phyloP scores from a whole-genome alignment of 2,113 vertebrate genomes.

The Syrrhaptes paradoxus region DNA sequence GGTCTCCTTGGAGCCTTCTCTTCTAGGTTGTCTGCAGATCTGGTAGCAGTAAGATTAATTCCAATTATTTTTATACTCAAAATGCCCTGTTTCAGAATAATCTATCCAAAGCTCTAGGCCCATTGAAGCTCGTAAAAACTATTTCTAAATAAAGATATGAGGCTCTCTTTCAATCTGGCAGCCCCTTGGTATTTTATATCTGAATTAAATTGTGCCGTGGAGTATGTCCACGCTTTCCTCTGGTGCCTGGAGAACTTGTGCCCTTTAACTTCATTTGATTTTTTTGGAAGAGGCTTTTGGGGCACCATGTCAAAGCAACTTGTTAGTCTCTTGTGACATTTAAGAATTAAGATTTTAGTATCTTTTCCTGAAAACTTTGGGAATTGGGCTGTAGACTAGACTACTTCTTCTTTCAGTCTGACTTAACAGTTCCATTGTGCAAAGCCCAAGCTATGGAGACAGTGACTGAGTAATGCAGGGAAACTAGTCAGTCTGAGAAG shows the following conservation, averaged over 20 bases:
- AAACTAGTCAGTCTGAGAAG: neutral
- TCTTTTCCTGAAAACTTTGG: neutral
- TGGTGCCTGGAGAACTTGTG: neutral
- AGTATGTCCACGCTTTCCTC: accelerated
- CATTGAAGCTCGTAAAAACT: neutral
- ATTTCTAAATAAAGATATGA: neutral
- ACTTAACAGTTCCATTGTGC: neutral
- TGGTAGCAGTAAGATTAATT: neutral
- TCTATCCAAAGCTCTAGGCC: neutral
- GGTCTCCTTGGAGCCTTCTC: no score
- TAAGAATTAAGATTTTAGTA: neutral
- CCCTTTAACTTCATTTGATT: neutral
- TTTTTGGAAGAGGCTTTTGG: neutral
- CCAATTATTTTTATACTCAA: neutral
- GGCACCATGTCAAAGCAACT: neutral
- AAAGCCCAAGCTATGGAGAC: neutral
- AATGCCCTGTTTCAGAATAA: neutral
- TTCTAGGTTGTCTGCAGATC: neutral
- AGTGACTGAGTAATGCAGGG: neutral
- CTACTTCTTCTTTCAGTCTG: neutral
- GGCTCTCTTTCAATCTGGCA: neutral
- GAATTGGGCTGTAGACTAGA: neutral
- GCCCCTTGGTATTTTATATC: neutral
- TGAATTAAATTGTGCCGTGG: neutral
- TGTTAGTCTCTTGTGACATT: neutral